phyloP scores from a whole-genome alignment of 2,888 invertebrate genomes.

The Globia sparganii region DNA sequence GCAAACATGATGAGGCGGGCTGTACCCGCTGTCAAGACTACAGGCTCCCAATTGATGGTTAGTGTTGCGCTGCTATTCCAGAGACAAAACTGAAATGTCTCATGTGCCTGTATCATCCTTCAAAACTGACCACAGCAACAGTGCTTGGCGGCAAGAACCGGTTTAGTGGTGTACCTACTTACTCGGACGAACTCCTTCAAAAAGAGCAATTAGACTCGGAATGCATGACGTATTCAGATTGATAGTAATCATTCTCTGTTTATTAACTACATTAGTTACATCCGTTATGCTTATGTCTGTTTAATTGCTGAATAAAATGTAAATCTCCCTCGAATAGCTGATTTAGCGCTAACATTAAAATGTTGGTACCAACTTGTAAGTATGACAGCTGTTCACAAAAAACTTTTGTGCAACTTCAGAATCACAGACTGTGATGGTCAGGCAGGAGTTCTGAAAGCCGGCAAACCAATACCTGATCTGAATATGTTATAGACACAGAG shows the following conservation, averaged over 20 bases:
- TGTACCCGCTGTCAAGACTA: not conserved
- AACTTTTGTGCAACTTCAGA: slow-evolving; percentile 9
- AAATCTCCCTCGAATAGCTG: slow-evolving; percentile 44
- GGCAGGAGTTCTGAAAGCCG: not conserved
- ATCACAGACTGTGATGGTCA: not conserved
- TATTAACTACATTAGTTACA: slow-evolving; percentile 55
- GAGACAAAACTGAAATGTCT: not conserved
- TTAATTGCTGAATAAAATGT: slow-evolving; percentile 56
- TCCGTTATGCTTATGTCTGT: slow-evolving; percentile 56
- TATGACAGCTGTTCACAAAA: slow-evolving; percentile 16
- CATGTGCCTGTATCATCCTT: not conserved
- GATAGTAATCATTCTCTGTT: slow-evolving; percentile 44
- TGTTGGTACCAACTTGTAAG: slow-evolving; percentile 15
- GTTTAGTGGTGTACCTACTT: not conserved
- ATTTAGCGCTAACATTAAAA: slow-evolving; percentile 47
- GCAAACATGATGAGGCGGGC: too few species aligned
- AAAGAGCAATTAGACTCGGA: slow-evolving; percentile 21
- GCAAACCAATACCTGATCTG: not conserved
- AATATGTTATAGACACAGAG: not conserved
- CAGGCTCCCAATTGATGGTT: not conserved
- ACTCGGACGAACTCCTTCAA: not conserved
- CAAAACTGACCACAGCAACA: not conserved
- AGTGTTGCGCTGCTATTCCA: not conserved
- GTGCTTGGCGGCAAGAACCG: not conserved
- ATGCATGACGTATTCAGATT: slow-evolving; percentile 29